Conservation (phyloP, 2,797 vertebrate genomes). For the Microctenopoma lineatum region DNA sequence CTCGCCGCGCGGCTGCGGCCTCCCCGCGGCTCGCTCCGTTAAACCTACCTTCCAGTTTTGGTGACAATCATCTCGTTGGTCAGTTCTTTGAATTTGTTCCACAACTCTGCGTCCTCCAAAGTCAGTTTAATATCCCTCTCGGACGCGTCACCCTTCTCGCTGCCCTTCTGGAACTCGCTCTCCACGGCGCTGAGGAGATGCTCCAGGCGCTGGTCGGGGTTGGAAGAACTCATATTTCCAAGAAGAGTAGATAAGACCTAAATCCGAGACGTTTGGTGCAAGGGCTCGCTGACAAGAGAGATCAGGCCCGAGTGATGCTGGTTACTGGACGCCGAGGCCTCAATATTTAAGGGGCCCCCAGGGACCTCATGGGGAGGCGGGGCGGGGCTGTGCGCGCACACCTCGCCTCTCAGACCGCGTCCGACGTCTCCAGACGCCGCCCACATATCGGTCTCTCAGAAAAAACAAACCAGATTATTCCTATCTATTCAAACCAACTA, state of each 20-base stretch:
- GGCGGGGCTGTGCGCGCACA: conserved; percentile 63
- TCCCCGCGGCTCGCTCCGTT: fast-evolving
- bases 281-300: conserved; percentile 20
- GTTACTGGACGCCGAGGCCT: conserved; percentile 31
- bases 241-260: neutral
- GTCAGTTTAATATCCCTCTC: conserved; percentile 86
- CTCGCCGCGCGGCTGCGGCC: neutral
- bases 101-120: conserved; percentile 85
- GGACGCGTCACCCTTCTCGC: conserved; percentile 85
- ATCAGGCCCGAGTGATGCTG: conserved; percentile 41
- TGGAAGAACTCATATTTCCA: conserved; percentile 81
- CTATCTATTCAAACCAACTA: too few relatives aligned
- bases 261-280: conserved; percentile 26
- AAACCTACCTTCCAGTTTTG: conserved; percentile 84
- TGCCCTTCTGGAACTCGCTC: conserved; percentile 86
- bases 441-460: conserved; percentile 2
- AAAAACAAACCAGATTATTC: neutral
- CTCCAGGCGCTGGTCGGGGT: conserved; percentile 84
- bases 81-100: conserved; percentile 87
- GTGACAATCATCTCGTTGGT: conserved; percentile 90
- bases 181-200: conserved; percentile 88
- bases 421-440: conserved; percentile 38
- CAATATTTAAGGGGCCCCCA: conserved; percentile 76
- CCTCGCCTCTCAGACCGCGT: conserved; percentile 45
- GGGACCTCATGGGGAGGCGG: conserved; percentile 76